Evolutionary conservation across 1,140 invertebrate genomes (phyloP).

Genomic region (Tetraneura akinire): DNA sequence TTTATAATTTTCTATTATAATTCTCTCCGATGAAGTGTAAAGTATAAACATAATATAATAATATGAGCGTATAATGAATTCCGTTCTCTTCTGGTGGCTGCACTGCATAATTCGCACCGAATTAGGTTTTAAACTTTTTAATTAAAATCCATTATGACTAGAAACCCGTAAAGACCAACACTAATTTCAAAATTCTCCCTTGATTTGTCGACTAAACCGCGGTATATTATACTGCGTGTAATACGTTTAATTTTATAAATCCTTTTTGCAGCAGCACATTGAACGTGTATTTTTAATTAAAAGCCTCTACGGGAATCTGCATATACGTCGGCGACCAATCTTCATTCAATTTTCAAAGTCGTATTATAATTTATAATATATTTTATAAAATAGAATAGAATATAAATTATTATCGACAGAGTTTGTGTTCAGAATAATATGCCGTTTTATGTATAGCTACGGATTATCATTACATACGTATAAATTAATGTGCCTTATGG

Average conservation of each 20-base stretch:
- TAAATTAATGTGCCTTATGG: too few species aligned
- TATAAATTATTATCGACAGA: not conserved
- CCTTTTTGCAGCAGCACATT: not conserved
- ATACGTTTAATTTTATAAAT: constrained; percentile 22
- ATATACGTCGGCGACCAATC: constrained; percentile 2
- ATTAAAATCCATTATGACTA: constrained; percentile 31
- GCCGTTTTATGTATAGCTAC: too few species aligned
- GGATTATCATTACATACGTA: too few species aligned
- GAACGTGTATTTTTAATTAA: constrained; percentile 35
- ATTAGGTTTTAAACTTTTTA: constrained; percentile 19
- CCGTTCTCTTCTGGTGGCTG: not conserved
- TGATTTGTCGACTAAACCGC: constrained; percentile 7
- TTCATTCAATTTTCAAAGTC: not conserved
- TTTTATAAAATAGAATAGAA: not conserved
- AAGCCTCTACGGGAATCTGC: constrained; percentile 19
- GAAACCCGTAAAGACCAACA: constrained; percentile 9
- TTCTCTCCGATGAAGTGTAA: too few species aligned
- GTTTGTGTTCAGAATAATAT: constrained; percentile 9
- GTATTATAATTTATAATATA: not conserved
- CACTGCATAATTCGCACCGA: not conserved
- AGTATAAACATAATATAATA: too few species aligned
- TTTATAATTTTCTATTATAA: too few species aligned
- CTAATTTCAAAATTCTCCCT: constrained; percentile 26
- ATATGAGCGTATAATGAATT: not conserved
- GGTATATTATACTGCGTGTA: too few species aligned